Conservation (phyloP, 2,113 vertebrate species). For the Taurulus bubalis region DNA sequence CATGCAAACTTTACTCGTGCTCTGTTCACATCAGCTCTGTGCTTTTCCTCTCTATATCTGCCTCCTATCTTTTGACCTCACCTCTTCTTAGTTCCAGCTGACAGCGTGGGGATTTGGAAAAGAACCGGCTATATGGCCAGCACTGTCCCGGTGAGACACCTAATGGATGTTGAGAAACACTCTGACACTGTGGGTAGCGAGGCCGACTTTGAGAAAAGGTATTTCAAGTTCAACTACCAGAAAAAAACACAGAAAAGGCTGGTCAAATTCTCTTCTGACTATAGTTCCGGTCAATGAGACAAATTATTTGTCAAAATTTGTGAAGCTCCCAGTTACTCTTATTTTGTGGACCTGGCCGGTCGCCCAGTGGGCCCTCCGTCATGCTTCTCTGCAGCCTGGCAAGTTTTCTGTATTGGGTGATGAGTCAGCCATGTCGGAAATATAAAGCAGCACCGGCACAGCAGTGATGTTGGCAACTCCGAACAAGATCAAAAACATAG, state of each 20-base stretch:
- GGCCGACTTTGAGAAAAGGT: conserved; percentile 39
- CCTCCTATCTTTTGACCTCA: conserved; percentile 36
- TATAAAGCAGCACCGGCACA: conserved; percentile 32
- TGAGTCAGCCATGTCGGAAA: conserved; percentile 58
- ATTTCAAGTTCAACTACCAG: not conserved
- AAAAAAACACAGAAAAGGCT: not conserved
- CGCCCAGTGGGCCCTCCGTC: conserved; percentile 37
- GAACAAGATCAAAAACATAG: conserved; percentile 36
- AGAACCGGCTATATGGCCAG: conserved; percentile 10
- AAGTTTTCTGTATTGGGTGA: conserved; percentile 29
- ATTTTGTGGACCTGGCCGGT: conserved; percentile 33
- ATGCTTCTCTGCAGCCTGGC: conserved; percentile 35
- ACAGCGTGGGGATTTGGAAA: conserved; percentile 35
- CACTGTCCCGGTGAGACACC: conserved; percentile 39
- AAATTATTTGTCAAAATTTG: conserved; percentile 7
- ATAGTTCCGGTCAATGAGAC: not conserved
- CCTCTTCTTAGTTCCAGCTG: conserved; percentile 36
- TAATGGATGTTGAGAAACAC: conserved; percentile 28
- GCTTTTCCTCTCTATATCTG: conserved; percentile 16
- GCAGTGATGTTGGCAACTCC: conserved; percentile 36
- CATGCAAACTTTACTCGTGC: conserved; percentile 1
- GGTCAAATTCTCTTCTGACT: not conserved
- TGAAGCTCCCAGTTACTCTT: conserved; percentile 29
- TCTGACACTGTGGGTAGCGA: conserved; percentile 18
- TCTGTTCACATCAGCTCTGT: conserved; percentile 8